Evolutionary conservation across 2,888 invertebrate species (phyloP), one percentile per base, ranked within the genome.

Genomic region (Iselma pallidipennis): DNA sequence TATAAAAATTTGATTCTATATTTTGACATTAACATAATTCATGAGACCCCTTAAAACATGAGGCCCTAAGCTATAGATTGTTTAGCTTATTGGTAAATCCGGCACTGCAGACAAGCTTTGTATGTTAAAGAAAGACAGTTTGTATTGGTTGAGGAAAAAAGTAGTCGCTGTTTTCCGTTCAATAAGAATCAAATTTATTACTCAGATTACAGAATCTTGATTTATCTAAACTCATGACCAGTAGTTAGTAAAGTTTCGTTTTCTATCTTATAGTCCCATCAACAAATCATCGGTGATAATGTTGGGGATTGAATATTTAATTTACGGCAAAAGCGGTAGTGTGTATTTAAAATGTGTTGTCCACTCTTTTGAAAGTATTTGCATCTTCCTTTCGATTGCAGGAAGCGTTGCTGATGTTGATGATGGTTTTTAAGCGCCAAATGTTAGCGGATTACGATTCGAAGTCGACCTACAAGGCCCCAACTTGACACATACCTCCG

Each of bases 401-500:
- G n/a, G n/a, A 16, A 16, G 9, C 12, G 12, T 12, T 12, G 12
- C 12, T 29, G 12, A 4, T 16, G 37, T 37, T 37, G 16, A 16
- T 37, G 37, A 37, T n/a, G 16, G 7, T 37, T 16, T 37, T 16
- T 37, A 14, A 14, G 37, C 19, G 16, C 6, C 16, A 37, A 37
- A 37, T 37, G 16, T 61, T 48, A 54, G 53, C 57, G 25, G 57
- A 57, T 57, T 57, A 54, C 16, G 54, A 50, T 50, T 52, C 31
- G 49, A 49, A 55, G 52, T 48, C 42, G 23, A 49, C 42, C 49
- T 29, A 55, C 31, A 56, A 63, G 63, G 52, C 62, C 61, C 63
- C 57, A 67, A 62, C 63, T 65, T 66, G 66, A 66, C 68, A 66
- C 68, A 68, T 66, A 65, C 63, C 69, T 49, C 53, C 57, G 55